Percentiles rank a stretch among this genome's conserved stretches.
Evolutionary conservation across 1,140 invertebrate genomes (phyloP).

Genomic region (Neotoxoptera formosana): DNA sequence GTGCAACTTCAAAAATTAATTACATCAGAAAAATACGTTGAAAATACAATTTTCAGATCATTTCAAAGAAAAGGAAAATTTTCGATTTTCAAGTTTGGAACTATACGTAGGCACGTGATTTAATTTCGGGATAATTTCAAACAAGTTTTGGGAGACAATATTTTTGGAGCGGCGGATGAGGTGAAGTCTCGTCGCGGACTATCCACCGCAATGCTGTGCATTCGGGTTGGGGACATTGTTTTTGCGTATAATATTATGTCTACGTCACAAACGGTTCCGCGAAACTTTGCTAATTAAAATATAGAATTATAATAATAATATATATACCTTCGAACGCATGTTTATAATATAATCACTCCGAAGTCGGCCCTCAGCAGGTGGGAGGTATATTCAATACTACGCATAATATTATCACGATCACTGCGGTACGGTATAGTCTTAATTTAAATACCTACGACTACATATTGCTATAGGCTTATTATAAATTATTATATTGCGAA

Average conservation of each 20-base stretch:
- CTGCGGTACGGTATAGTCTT: background rate
- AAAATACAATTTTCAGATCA: too few relatives aligned
- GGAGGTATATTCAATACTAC: background rate
- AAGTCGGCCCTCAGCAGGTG: background rate
- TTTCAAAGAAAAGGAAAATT: too few relatives aligned
- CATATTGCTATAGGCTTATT: too few relatives aligned
- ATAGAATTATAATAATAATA: background rate
- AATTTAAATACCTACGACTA: background rate
- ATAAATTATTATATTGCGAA: background rate
- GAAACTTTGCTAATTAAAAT: constrained; percentile 15
- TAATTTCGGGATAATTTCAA: too few relatives aligned
- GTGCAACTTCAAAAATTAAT: too few relatives aligned
- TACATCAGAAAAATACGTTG: too few relatives aligned
- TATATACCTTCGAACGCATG: too few relatives aligned
- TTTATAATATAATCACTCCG: background rate
- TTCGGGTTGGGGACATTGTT: background rate
- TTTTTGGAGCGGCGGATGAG: background rate
- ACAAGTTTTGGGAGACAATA: background rate
- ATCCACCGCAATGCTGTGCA: background rate
- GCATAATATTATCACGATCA: background rate
- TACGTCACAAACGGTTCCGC: background rate
- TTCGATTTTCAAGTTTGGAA: too few relatives aligned
- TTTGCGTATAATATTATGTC: background rate
- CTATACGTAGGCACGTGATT: too few relatives aligned
- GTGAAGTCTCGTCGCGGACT: background rate